phyloP scores from a whole-genome alignment of 2,888 invertebrate species.

The Mechanitis mazaeus region DNA sequence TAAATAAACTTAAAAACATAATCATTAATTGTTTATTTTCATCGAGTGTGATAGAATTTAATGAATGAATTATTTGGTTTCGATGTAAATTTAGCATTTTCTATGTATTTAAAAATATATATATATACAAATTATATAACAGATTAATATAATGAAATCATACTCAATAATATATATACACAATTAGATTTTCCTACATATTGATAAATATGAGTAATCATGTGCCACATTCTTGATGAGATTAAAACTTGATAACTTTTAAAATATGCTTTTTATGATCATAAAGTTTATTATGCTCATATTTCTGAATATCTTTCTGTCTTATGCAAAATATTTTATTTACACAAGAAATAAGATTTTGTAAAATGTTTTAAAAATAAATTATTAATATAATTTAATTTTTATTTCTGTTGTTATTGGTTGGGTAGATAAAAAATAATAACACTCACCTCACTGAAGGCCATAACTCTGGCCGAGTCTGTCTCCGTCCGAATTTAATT shows the following conservation, averaged over 20 bases:
- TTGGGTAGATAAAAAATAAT: slow-evolving; percentile 14
- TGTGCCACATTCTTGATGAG: slow-evolving; percentile 28
- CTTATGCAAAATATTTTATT: neutral
- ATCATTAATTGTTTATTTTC: no score
- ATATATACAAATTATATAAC: no score
- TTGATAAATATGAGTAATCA: slow-evolving; percentile 12
- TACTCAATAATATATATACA: slow-evolving; percentile 12
- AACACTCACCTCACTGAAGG: slow-evolving; percentile 85
- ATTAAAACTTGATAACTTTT: slow-evolving; percentile 27
- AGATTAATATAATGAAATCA: no score
- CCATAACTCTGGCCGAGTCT: slow-evolving; percentile 80
- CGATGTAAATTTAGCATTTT: no score
- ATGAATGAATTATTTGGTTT: no score
- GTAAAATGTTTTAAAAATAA: no score
- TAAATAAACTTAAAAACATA: no score
- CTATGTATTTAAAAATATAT: no score
- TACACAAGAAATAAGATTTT: no score
- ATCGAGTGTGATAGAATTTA: no score
- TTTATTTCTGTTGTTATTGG: neutral
- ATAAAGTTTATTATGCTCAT: slow-evolving; percentile 8
- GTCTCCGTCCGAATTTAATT: slow-evolving; percentile 74
- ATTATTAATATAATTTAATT: no score
- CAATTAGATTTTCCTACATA: slow-evolving; percentile 13
- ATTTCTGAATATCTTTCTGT: slow-evolving; percentile 23
- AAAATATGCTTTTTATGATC: slow-evolving; percentile 9